These are phyloP conservation scores for Morinoia aosen DNA, from an alignment of 2,888 invertebrate species.

Conservation along the genomic window DNA sequence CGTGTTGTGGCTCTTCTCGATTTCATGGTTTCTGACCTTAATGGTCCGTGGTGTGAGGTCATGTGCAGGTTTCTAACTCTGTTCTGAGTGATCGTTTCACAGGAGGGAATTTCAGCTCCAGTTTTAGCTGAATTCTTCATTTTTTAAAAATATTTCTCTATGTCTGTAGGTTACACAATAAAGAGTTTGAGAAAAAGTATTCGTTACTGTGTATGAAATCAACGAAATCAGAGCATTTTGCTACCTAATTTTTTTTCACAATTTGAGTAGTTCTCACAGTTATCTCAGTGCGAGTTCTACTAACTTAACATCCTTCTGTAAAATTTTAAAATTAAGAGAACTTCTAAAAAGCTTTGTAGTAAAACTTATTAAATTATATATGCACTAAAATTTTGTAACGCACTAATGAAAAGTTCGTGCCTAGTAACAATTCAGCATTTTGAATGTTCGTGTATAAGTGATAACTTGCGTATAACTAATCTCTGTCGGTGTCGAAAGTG, in stretches of 20 bases:
- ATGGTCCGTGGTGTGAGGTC: background rate
- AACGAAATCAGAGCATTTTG: too few relatives aligned
- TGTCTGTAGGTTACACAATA: background rate
- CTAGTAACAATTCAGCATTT: background rate
- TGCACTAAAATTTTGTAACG: background rate
- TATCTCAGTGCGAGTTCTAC: background rate
- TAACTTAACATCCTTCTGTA: background rate
- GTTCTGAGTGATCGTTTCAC: background rate
- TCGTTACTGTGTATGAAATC: too few relatives aligned
- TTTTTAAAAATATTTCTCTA: background rate
- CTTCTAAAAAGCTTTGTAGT: background rate
- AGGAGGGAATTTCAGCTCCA: background rate
- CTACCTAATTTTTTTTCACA: background rate
- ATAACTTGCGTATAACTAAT: background rate
- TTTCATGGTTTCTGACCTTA: constrained; percentile 4
- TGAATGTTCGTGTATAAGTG: background rate
- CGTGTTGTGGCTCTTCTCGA: background rate
- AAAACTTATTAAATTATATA: background rate
- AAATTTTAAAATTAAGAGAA: background rate
- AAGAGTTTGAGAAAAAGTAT: too few relatives aligned
- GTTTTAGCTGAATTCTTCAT: background rate
- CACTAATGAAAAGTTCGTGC: background rate
- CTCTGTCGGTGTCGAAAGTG: too few relatives aligned
- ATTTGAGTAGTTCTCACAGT: background rate
- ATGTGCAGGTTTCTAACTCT: background rate